These are phyloP conservation scores for Meriones unguiculatus DNA, from an alignment of 2,113 vertebrate genomes.

Conservation along the genomic window DNA sequence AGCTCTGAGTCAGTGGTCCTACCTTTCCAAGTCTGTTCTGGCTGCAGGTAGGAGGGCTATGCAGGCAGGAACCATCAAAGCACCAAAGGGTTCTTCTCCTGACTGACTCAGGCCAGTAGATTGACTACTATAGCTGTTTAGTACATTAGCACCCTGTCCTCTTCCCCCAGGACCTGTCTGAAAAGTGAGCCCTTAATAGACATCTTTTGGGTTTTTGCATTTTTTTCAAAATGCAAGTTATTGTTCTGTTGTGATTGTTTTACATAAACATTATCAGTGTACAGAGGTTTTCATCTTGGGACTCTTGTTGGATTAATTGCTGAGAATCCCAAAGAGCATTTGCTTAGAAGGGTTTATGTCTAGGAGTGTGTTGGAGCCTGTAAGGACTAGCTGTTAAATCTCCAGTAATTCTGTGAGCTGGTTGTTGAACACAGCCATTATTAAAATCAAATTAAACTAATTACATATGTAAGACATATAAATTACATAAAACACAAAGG, in stretches of 20 bases:
- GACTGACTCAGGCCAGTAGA: not conserved
- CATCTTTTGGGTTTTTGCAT: not conserved
- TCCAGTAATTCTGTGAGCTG: not conserved
- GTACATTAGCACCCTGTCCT: rapidly evolving
- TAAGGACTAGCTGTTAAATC: not conserved
- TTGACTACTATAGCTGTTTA: rapidly evolving
- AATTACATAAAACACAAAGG: conserved; percentile 3
- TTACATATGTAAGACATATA: not conserved
- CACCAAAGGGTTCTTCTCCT: not conserved
- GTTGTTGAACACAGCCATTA: not conserved
- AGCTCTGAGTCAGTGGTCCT: not conserved
- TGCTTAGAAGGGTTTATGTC: rapidly evolving
- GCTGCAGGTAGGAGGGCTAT: not conserved
- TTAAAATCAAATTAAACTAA: conserved; percentile 43
- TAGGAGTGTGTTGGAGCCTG: too few species aligned
- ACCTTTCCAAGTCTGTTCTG: not conserved
- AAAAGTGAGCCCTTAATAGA: too few species aligned
- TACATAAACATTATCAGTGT: not conserved
- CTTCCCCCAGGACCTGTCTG: not conserved
- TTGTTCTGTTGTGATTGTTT: not conserved
- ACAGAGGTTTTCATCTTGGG: too few species aligned
- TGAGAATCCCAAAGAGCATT: not conserved
- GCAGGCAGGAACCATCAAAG: rapidly evolving
- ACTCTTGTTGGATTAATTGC: not conserved
- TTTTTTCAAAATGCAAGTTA: not conserved